Conservation (phyloP, 2,888 invertebrate species). For the Hirtodrosophila confusa region DNA sequence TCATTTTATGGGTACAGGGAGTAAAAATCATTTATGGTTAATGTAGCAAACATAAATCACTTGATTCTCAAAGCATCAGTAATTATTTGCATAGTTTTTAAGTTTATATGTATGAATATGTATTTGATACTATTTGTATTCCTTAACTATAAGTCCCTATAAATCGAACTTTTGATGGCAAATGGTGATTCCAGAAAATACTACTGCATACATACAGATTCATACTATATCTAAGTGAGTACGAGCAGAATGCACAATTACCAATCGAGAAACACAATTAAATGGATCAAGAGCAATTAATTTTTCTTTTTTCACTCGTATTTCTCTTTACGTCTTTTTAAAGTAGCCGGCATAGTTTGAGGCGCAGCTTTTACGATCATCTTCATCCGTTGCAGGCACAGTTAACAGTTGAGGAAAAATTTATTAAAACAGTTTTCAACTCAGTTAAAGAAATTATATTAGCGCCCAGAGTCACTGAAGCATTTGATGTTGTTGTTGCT, state of each 20-base stretch:
- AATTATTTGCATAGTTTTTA: too few relatives aligned
- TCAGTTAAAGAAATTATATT: constrained; percentile 40
- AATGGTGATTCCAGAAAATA: too few relatives aligned
- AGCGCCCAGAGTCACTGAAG: constrained; percentile 57
- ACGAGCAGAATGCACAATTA: constrained; percentile 33
- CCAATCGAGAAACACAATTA: constrained; percentile 16
- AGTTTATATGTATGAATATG: too few relatives aligned
- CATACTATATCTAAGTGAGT: too few relatives aligned
- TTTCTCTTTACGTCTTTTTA: constrained; percentile 1
- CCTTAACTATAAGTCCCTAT: too few relatives aligned
- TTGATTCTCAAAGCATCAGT: too few relatives aligned
- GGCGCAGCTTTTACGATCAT: constrained; percentile 28
- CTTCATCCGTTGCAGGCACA: constrained; percentile 30
- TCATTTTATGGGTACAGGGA: too few relatives aligned
- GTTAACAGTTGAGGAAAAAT: constrained; percentile 5
- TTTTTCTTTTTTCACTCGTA: not conserved
- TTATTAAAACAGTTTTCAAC: constrained; percentile 28
- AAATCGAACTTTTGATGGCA: too few relatives aligned
- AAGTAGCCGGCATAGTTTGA: constrained; percentile 2
- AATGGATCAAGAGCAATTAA: constrained; percentile 24
- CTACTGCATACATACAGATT: too few relatives aligned
- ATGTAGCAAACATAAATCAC: too few relatives aligned
- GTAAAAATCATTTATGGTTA: too few relatives aligned
- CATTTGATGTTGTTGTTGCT: constrained; percentile 23
- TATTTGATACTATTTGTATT: too few relatives aligned